These are phyloP conservation scores for Lamprotornis superbus DNA, from an alignment of 2,113 vertebrate species.

Conservation along the genomic window DNA sequence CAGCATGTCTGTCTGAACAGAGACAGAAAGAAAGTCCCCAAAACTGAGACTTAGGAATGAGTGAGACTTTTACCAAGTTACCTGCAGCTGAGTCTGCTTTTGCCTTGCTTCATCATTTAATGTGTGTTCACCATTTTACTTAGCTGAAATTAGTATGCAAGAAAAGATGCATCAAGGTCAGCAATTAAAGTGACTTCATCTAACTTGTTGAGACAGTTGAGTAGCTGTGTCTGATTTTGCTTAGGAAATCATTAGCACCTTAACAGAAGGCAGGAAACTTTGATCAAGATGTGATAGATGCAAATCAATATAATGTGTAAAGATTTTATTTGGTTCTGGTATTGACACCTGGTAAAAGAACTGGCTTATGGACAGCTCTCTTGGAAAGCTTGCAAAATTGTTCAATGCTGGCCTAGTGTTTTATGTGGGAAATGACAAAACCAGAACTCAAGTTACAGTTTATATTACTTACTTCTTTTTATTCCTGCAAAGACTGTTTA, in stretches of 20 bases:
- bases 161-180: slow-evolving; percentile 50
- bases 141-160: slow-evolving; percentile 63
- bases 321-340: slow-evolving; percentile 58
- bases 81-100: background rate
- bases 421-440: background rate
- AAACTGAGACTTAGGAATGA: background rate
- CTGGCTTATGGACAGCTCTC: background rate
- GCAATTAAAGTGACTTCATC: slow-evolving; percentile 72
- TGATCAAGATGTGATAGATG: slow-evolving; percentile 72
- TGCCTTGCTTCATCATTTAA: background rate
- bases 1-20: background rate
- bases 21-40: background rate
- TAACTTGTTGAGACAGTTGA: slow-evolving; percentile 45
- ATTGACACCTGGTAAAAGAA: slow-evolving; percentile 50
- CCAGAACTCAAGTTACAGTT: background rate
- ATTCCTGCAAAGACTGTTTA: background rate
- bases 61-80: background rate
- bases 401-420: background rate
- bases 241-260: slow-evolving; percentile 73
- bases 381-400: background rate
- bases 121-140: background rate
- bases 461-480: background rate
- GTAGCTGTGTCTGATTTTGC: slow-evolving; percentile 63
- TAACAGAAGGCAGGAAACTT: slow-evolving; percentile 72
- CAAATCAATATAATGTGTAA: slow-evolving; percentile 68